Conservation (phyloP, 2,888 invertebrate genomes). For the Tachystola acroxantha region DNA sequence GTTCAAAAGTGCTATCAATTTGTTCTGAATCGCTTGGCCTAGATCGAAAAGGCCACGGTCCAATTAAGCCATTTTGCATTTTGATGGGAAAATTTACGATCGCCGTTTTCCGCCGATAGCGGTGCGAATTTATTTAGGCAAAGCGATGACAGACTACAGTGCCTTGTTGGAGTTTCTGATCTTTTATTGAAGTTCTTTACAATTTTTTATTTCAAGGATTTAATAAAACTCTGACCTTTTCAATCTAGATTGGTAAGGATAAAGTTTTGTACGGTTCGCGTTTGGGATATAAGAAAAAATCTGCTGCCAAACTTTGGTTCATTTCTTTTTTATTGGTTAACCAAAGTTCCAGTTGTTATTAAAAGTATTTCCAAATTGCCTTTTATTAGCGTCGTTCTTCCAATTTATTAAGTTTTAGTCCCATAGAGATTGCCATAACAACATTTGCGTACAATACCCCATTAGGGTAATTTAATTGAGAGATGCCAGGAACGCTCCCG, state of each 20-base stretch:
- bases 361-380: no score
- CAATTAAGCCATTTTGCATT: slow-evolving; percentile 77
- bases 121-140: slow-evolving; percentile 51
- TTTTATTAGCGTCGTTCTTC: no score
- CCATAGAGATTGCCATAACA: no score
- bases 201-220: slow-evolving; percentile 5
- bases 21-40: slow-evolving; percentile 68
- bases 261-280: neutral
- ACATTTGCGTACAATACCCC: no score
- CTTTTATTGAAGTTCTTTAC: slow-evolving; percentile 14
- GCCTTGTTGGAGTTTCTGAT: slow-evolving; percentile 22
- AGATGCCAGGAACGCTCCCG: neutral
- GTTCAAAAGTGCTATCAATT: slow-evolving; percentile 66
- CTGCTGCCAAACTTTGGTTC: no score
- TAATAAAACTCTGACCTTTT: slow-evolving; percentile 2
- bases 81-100: slow-evolving; percentile 67
- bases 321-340: no score
- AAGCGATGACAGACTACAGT: slow-evolving; percentile 35
- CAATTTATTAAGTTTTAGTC: no score
- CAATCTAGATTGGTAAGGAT: neutral
- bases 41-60: slow-evolving; percentile 69
- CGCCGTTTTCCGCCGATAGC: slow-evolving; percentile 35
- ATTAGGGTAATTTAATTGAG: no score
- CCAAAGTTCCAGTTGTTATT: no score
- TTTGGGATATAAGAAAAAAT: no score